Evolutionary conservation across 2,113 vertebrate species (phyloP).

Genomic region (Gallinago paraguaiae): DNA sequence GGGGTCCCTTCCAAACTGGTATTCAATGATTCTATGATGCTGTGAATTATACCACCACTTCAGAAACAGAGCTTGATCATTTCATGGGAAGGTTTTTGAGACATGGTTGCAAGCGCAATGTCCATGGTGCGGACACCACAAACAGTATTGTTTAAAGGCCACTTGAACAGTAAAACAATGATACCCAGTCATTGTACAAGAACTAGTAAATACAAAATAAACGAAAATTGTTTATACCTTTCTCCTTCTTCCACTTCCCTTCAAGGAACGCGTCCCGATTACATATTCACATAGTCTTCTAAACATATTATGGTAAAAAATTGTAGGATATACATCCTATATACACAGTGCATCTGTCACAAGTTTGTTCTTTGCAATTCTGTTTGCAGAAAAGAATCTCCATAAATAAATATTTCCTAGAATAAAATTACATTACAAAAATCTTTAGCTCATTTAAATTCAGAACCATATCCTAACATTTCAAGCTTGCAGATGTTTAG

Average conservation of each 20-base stretch:
- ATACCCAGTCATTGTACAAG: background rate
- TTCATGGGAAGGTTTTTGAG: background rate
- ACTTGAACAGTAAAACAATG: background rate
- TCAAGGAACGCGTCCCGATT: background rate
- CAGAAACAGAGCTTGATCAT: background rate
- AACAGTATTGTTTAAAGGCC: background rate
- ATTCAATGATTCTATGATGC: background rate
- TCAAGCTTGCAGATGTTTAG: constrained; percentile 23
- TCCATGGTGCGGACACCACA: background rate
- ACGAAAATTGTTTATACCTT: background rate
- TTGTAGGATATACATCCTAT: background rate
- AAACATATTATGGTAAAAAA: background rate
- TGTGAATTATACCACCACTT: background rate
- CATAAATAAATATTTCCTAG: background rate
- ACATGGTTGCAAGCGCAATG: background rate
- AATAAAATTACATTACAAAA: background rate
- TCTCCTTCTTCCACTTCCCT: background rate
- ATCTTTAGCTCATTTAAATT: constrained; percentile 31
- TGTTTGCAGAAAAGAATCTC: background rate
- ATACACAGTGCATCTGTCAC: background rate
- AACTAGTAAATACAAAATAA: background rate
- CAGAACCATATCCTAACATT: background rate
- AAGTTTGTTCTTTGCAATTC: background rate
- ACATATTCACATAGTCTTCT: background rate
- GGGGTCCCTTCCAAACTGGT: background rate